These are phyloP conservation scores for Strix occidentalis DNA, from an alignment of 2,797 vertebrate genomes.

Conservation along the genomic window DNA sequence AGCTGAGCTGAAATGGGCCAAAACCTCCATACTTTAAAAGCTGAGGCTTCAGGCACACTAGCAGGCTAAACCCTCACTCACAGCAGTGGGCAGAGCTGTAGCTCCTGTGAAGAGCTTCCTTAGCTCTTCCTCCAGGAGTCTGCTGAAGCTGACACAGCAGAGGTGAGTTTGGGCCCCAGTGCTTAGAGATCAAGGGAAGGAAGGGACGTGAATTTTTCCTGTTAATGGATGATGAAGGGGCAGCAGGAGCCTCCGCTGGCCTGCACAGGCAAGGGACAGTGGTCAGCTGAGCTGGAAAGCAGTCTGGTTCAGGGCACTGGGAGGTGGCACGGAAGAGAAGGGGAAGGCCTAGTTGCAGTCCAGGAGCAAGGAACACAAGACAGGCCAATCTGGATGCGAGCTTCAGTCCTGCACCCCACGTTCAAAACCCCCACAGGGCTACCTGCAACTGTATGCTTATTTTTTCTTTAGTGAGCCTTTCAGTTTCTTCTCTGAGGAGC, in stretches of 20 bases:
- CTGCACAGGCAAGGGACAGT: neutral
- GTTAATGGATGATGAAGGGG: neutral
- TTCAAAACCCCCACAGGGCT: neutral
- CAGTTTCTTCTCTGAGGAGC: constrained; percentile 82
- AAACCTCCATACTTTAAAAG: neutral
- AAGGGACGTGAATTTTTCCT: neutral
- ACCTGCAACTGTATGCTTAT: neutral
- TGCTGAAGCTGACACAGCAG: neutral
- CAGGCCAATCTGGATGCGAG: neutral
- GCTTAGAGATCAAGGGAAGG: neutral
- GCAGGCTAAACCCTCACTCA: neutral
- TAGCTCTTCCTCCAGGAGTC: neutral
- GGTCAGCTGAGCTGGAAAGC: neutral
- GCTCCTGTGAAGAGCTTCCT: neutral
- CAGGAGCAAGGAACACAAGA: neutral
- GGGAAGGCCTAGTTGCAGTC: neutral
- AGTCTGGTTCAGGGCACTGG: neutral
- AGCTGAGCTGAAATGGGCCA: neutral
- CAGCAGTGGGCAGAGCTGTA: neutral
- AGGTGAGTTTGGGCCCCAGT: neutral
- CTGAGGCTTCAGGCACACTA: neutral
- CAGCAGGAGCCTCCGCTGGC: neutral
- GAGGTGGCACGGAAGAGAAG: neutral
- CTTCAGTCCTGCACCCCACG: neutral
- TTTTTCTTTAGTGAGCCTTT: constrained; percentile 90